These are phyloP conservation scores for Crossaster papposus DNA, from an alignment of 53 echinoderm and acorn worm species.

Conservation along the genomic window DNA sequence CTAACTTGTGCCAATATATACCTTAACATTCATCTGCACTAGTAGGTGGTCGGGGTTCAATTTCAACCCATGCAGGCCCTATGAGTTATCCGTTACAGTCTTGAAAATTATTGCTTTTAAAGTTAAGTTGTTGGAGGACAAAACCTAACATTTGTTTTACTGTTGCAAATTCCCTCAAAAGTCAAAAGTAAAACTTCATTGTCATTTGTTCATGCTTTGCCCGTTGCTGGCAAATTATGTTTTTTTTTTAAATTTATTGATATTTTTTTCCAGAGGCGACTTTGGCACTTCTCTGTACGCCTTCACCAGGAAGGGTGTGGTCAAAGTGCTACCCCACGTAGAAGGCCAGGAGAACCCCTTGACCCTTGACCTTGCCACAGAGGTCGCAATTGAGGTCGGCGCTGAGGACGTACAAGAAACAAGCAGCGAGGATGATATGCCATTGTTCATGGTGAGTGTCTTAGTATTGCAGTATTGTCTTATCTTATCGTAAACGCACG, in stretches of 20 bases:
- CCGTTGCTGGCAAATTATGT: not conserved
- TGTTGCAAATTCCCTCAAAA: too few relatives aligned
- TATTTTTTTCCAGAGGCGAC: slow-evolving; percentile 61
- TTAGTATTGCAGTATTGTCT: not conserved
- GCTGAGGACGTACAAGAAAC: slow-evolving; percentile 84
- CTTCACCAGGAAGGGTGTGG: slow-evolving; percentile 80
- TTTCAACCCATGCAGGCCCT: too few relatives aligned
- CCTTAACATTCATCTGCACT: too few relatives aligned
- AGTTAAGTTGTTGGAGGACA: too few relatives aligned
- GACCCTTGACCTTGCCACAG: slow-evolving; percentile 88
- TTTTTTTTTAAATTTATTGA: not conserved
- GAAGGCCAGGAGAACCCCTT: slow-evolving; percentile 61
- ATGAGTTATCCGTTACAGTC: too few relatives aligned
- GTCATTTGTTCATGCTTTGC: too few relatives aligned
- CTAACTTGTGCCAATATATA: too few relatives aligned
- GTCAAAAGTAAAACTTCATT: too few relatives aligned
- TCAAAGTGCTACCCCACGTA: slow-evolving; percentile 61
- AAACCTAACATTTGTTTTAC: too few relatives aligned
- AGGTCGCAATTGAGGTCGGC: slow-evolving; percentile 87
- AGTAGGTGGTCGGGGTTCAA: too few relatives aligned
- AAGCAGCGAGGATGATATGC: slow-evolving; percentile 37
- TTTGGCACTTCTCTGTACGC: slow-evolving; percentile 80
- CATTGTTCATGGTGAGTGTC: slow-evolving; percentile 68
- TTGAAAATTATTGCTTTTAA: too few relatives aligned
- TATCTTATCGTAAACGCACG: not conserved